Evolutionary conservation across 2,797 vertebrate genomes (phyloP), one percentile per base, ranked within the genome.

Genomic region (Molossus molossus): DNA sequence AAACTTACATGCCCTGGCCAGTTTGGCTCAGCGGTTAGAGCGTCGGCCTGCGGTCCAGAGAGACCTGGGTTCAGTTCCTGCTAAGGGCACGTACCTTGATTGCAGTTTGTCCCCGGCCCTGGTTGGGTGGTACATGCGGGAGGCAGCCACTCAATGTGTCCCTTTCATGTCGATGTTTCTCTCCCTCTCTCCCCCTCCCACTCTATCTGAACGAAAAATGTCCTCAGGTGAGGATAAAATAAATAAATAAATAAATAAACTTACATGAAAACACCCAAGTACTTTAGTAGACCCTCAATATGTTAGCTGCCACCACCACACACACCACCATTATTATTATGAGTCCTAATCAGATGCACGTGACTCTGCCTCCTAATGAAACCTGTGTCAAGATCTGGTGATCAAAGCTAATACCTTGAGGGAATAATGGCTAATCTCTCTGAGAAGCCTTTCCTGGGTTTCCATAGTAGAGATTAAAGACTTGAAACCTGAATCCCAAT

Each of bases 361-460:
- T 73, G 50, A 83, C 20, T 72, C 64, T 81, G 27, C 40, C n/a
- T 95, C 75, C 67, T 75, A 90, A 82, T 29, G 50, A 87, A 93
- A 85, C 40, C 27, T 55, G 25, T 55, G 76, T 65, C 45, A 87
- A 88, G 79, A 88, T 69, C 14, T 83, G 15, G 60, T 62, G 25
- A 87, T 88, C 60, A 96, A 94, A 90, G 25, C 12, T 64, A 81
- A 58, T 11, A 86, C 40, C 27, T n/a, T 91, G 65, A 94, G 53
- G 25, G 67, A 90, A 82, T 70, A 90, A 82, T 58, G 58, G 69
- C 50, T 55, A 91, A 50, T 72, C 27, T 95, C 79, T 87, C 45
- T 87, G 64, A 91, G 11, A 83, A 76, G 57, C 1, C 72, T 93
- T 90, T 94, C 70, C 48, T 91, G 20, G 50, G 55, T 91, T 88